Evolutionary conservation across 2,113 vertebrate genomes (phyloP).

Genomic region (Tragelaphus buxtoni): DNA sequence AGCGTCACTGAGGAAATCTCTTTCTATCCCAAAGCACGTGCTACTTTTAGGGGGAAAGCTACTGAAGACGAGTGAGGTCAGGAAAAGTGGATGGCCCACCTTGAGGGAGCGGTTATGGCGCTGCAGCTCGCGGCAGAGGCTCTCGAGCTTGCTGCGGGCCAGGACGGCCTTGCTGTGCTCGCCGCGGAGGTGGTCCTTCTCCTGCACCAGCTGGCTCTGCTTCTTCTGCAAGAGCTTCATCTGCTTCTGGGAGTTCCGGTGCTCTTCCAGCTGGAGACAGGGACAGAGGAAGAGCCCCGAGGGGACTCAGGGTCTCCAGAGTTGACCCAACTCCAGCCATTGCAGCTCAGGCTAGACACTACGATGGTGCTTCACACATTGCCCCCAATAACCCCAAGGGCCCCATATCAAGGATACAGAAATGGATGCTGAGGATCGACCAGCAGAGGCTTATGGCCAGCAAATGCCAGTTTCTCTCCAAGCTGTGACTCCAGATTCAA

Average conservation of each 20-base stretch:
- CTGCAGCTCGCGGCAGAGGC: slow-evolving; percentile 95
- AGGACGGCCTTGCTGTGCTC: slow-evolving; percentile 98
- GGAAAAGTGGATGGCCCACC: slow-evolving; percentile 71
- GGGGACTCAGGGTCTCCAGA: neutral
- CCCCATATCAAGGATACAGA: neutral
- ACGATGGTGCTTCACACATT: neutral
- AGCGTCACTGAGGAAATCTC: neutral
- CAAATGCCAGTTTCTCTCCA: neutral
- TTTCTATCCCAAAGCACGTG: neutral
- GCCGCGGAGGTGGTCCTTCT: slow-evolving; percentile 94
- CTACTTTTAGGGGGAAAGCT: neutral
- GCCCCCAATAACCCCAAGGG: neutral
- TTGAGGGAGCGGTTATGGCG: slow-evolving; percentile 97
- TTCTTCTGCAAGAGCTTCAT: slow-evolving; percentile 96
- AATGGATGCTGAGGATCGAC: neutral
- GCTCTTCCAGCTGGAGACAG: slow-evolving; percentile 92
- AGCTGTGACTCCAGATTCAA: neutral
- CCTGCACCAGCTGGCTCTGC: slow-evolving; percentile 94
- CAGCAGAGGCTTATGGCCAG: neutral
- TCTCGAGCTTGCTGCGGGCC: slow-evolving; percentile 97
- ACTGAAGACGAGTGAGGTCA: neutral
- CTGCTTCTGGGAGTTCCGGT: slow-evolving; percentile 95
- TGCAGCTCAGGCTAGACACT: neutral
- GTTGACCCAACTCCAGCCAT: neutral
- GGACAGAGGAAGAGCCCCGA: neutral